A percentile compares a stretch with the other conserved stretches of the same genome.
phyloP scores from a whole-genome alignment of 2,113 vertebrate species.

The Phasianus colchicus region DNA sequence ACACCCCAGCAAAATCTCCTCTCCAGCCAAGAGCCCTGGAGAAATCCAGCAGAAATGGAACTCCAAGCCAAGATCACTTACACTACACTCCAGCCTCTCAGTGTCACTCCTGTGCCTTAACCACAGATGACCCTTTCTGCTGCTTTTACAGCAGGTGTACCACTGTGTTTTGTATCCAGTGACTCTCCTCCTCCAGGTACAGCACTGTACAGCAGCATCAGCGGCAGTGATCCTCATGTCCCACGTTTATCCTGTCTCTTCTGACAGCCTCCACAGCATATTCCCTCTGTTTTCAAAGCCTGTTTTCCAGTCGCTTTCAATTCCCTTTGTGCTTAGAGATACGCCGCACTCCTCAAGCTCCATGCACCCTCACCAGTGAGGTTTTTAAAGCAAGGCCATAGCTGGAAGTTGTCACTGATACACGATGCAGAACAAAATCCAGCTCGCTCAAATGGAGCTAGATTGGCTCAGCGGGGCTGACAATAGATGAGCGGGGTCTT shows the following conservation, averaged over 20 bases:
- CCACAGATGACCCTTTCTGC: neutral
- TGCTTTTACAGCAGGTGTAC: neutral
- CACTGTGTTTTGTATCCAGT: neutral
- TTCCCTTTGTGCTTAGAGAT: constrained; percentile 60
- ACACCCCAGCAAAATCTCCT: neutral
- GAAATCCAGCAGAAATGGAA: neutral
- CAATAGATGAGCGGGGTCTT: constrained; percentile 56
- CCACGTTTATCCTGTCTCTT: constrained; percentile 29
- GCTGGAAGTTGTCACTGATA: constrained; percentile 57
- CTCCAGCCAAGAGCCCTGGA: accelerated
- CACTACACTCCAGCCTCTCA: constrained; percentile 9
- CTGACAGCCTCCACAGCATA: neutral
- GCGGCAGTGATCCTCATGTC: neutral
- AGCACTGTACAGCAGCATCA: neutral
- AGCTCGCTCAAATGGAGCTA: constrained; percentile 35
- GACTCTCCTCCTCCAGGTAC: neutral
- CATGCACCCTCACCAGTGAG: neutral
- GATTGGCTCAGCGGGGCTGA: constrained; percentile 57
- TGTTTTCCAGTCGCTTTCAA: neutral
- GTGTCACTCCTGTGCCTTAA: constrained; percentile 30
- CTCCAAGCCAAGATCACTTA: neutral
- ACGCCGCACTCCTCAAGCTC: neutral
- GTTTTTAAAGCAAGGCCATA: constrained; percentile 11
- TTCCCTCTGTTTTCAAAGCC: constrained; percentile 47
- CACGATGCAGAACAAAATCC: constrained; percentile 70